These are phyloP conservation scores for Coecobrya sp. DNA, from an alignment of 2,888 invertebrate genomes.

Conservation along the genomic window DNA sequence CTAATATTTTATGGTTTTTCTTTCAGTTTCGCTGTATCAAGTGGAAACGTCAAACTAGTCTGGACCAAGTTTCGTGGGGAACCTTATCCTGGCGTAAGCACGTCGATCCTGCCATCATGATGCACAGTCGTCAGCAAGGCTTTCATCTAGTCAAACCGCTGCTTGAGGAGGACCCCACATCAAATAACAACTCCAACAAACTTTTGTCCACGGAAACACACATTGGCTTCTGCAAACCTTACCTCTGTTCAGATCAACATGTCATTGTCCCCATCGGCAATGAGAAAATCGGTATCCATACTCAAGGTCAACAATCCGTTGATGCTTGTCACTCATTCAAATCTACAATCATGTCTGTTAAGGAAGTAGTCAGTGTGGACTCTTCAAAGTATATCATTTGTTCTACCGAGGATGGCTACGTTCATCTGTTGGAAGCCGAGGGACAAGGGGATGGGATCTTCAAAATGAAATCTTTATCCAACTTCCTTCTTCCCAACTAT, in stretches of 20 bases:
- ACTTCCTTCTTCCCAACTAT: conserved; percentile 58
- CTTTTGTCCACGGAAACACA: conserved; percentile 61
- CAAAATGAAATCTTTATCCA: conserved; percentile 22
- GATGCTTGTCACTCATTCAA: conserved; percentile 23
- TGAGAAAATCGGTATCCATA: conserved; percentile 54
- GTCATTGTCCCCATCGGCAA: conserved; percentile 64
- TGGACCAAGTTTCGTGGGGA: conserved; percentile 68
- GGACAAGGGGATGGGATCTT: not conserved
- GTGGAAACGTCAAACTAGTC: conserved; percentile 58
- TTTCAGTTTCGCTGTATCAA: conserved; percentile 64
- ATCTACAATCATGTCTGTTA: conserved; percentile 42
- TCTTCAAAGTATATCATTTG: conserved; percentile 6
- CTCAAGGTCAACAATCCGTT: conserved; percentile 3
- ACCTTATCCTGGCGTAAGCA: conserved; percentile 37
- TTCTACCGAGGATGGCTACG: conserved; percentile 60
- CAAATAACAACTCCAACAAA: conserved; percentile 20
- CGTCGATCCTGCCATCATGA: conserved; percentile 50
- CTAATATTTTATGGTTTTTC: too few relatives aligned
- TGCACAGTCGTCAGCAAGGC: conserved; percentile 63
- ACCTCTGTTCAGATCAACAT: conserved; percentile 59
- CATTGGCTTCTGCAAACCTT: conserved; percentile 72
- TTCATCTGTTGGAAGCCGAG: conserved; percentile 37
- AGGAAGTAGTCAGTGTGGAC: conserved; percentile 45
- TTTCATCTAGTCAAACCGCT: conserved; percentile 53
- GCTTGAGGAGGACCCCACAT: not conserved